phyloP scores from a whole-genome alignment of 2,888 invertebrate species.

The Patella pellucida region DNA sequence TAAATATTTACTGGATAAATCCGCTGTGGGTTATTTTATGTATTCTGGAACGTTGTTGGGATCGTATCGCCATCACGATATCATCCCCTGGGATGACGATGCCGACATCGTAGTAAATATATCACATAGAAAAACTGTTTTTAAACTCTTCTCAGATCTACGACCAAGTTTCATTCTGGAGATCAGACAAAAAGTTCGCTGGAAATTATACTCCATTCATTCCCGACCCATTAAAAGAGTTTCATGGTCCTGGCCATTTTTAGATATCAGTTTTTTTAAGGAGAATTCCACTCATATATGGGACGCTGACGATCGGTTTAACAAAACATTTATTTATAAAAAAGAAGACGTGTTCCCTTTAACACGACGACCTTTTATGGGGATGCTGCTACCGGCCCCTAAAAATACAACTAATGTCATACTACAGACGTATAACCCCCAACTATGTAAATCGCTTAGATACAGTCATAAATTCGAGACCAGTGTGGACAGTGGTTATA shows the following conservation, averaged over 20 bases:
- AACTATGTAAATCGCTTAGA: conserved; percentile 25
- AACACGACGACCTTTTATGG: conserved; percentile 33
- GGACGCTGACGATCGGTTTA: conserved; percentile 31
- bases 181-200: conserved; percentile 23
- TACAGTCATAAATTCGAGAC: conserved; percentile 35
- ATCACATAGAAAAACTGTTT: conserved; percentile 16
- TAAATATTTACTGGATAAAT: conserved; percentile 13
- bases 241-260: conserved; percentile 41
- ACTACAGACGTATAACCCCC: conserved; percentile 23
- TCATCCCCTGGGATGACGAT: conserved; percentile 49
- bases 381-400: conserved; percentile 34
- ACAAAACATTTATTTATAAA: conserved; percentile 17
- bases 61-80: conserved; percentile 42
- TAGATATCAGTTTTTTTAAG: conserved; percentile 42
- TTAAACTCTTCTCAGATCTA: conserved; percentile 13
- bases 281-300: conserved; percentile 42
- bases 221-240: conserved; percentile 23
- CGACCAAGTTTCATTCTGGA: conserved; percentile 27
- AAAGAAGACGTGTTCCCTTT: conserved; percentile 37
- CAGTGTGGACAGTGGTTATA: neutral
- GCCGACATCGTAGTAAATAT: conserved; percentile 36
- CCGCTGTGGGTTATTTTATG: conserved; percentile 37
- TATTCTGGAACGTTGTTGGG: conserved; percentile 43
- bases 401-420: conserved; percentile 31
- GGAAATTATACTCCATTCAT: conserved; percentile 36